phyloP scores from a whole-genome alignment of 2,113 vertebrate genomes.

The Eclectus roratus region DNA sequence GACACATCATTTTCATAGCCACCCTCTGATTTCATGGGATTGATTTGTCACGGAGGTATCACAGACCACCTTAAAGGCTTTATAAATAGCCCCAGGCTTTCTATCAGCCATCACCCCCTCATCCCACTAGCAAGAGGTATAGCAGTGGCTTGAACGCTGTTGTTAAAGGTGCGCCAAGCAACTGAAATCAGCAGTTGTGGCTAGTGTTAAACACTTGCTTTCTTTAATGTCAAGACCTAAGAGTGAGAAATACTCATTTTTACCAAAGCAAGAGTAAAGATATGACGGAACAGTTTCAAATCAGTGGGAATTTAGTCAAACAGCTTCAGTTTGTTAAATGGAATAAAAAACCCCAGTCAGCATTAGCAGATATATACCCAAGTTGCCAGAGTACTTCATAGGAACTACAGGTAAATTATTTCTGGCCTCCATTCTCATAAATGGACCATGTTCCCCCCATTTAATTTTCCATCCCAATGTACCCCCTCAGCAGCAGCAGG shows the following conservation, averaged over 20 bases:
- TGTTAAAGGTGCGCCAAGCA: neutral
- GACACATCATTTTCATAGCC: neutral
- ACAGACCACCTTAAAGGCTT: neutral
- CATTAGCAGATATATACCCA: neutral
- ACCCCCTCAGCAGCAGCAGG: fast-evolving
- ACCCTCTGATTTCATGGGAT: neutral
- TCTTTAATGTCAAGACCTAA: neutral
- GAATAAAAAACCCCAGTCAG: neutral
- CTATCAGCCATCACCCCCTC: neutral
- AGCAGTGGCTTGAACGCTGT: neutral
- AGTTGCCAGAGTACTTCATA: neutral
- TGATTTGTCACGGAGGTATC: neutral
- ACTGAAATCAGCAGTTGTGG: neutral
- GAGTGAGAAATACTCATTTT: neutral
- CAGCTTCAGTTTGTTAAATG: neutral
- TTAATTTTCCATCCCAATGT: neutral
- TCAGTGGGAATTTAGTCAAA: neutral
- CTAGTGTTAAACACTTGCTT: neutral
- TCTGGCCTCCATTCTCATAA: neutral
- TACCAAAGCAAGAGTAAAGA: neutral
- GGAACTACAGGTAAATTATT: neutral
- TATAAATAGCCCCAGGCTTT: neutral
- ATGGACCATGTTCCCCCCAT: neutral
- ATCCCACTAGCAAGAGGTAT: neutral
- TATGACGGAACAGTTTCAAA: neutral